A percentile compares a stretch with the other conserved stretches of the same genome.
These are phyloP conservation scores for Rhizoglyphus robini DNA, from an alignment of 1,140 invertebrate genomes.

Conservation along the genomic window DNA sequence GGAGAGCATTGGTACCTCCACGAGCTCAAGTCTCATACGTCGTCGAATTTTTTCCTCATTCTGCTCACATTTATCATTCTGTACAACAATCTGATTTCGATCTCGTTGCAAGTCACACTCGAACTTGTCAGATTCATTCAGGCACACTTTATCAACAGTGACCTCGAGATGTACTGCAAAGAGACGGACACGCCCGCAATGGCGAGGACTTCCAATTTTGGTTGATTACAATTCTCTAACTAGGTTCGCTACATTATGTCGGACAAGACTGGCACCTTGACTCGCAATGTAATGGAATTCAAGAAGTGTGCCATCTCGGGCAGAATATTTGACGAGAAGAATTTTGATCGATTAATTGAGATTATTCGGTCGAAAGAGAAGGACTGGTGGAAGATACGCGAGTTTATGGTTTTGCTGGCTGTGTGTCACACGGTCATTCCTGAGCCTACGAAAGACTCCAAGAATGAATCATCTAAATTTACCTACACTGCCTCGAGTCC, in stretches of 20 bases:
- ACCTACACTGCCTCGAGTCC: conserved; percentile 94
- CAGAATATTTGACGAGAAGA: conserved; percentile 44
- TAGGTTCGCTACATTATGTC: conserved; percentile 78
- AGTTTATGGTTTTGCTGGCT: conserved; percentile 71
- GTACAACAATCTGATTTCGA: conserved; percentile 99
- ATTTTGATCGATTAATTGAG: conserved; percentile 16
- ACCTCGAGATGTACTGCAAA: conserved; percentile 91
- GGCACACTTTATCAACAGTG: conserved; percentile 80
- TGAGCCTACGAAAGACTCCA: conserved; percentile 39
- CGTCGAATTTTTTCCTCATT: conserved; percentile 72
- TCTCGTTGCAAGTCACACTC: conserved; percentile 94
- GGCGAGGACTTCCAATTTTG: conserved; percentile 94
- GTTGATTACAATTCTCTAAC: conserved; percentile 49
- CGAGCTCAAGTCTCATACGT: conserved; percentile 20
- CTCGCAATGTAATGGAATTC: conserved; percentile 96
- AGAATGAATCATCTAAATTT: conserved; percentile 36
- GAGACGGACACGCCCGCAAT: conserved; percentile 84
- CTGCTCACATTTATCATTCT: conserved; percentile 97
- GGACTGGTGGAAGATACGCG: conserved; percentile 5
- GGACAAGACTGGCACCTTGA: conserved; percentile 92
- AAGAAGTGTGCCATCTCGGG: conserved; percentile 74
- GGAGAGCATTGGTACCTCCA: conserved; percentile 23
- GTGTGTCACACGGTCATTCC: conserved; percentile 98
- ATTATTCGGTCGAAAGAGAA: conserved; percentile 1
- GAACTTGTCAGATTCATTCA: conserved; percentile 92